Percentiles rank a stretch among this genome's conserved stretches.
Conservation (phyloP, 1,140 invertebrate genomes). For the Spodoptera frugiperda region DNA sequence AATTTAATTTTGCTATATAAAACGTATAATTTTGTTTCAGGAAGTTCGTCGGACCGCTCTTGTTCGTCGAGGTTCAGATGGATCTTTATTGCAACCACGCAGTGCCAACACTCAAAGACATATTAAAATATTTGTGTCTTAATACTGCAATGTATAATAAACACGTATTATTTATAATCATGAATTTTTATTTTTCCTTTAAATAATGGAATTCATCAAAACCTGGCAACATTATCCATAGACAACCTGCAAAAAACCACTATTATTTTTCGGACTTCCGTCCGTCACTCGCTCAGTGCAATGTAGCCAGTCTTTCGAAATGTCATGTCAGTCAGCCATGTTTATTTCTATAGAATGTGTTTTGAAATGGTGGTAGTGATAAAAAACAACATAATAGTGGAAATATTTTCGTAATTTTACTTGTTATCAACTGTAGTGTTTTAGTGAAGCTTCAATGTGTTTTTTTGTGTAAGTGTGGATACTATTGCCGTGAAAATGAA, state of each 20-base stretch:
- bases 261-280: constrained; percentile 53
- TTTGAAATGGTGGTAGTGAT: constrained; percentile 82
- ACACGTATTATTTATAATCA: background rate
- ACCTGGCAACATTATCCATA: constrained; percentile 55
- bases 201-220: background rate
- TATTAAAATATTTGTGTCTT: constrained; percentile 79
- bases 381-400: constrained; percentile 74
- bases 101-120: constrained; percentile 61
- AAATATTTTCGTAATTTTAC: constrained; percentile 68
- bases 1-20: background rate
- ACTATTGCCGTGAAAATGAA: constrained; percentile 80
- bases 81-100: constrained; percentile 67
- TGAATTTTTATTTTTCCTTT: background rate
- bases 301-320: constrained; percentile 57
- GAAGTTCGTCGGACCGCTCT: constrained; percentile 72
- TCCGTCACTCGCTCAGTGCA: constrained; percentile 52
- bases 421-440: constrained; percentile 64
- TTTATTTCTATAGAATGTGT: constrained; percentile 77
- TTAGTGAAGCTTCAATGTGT: constrained; percentile 82
- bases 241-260: constrained; percentile 36
- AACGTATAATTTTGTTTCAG: constrained; percentile 63
- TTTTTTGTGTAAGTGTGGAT: constrained; percentile 80
- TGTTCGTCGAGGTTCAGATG: constrained; percentile 77
- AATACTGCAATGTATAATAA: constrained; percentile 22
- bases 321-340: constrained; percentile 81